These are phyloP conservation scores for Hirundichthys speculiger DNA, from an alignment of 2,113 vertebrate genomes.

Conservation along the genomic window DNA sequence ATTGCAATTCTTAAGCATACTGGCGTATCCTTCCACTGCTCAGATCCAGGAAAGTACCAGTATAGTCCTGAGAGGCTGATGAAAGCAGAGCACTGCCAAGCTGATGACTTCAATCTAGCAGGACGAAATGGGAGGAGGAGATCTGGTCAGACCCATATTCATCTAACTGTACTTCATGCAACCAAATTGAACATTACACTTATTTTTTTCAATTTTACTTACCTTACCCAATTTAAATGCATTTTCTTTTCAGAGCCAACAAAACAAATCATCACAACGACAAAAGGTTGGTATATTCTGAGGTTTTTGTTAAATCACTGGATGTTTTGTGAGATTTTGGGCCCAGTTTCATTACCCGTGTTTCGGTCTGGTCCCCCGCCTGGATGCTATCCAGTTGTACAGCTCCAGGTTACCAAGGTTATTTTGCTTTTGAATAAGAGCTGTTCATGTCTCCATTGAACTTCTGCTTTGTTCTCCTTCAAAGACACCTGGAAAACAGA, in stretches of 20 bases:
- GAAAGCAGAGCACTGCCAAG: slow-evolving; percentile 83
- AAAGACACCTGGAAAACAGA: slow-evolving; percentile 66
- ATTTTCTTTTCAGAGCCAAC: slow-evolving; percentile 81
- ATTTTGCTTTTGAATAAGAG: slow-evolving; percentile 24
- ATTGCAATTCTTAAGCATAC: slow-evolving; percentile 11
- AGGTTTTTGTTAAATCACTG: background rate
- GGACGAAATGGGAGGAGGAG: slow-evolving; percentile 83
- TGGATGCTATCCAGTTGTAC: background rate
- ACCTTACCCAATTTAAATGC: background rate
- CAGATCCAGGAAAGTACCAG: slow-evolving; percentile 84
- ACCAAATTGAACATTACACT: background rate
- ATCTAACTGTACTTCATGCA: slow-evolving; percentile 1
- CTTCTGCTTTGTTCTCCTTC: slow-evolving; percentile 60
- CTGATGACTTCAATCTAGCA: slow-evolving; percentile 69
- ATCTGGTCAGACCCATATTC: slow-evolving; percentile 81
- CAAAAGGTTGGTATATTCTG: slow-evolving; percentile 70
- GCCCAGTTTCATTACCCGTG: slow-evolving; percentile 16
- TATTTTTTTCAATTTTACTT: background rate
- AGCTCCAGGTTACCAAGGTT: slow-evolving; percentile 9
- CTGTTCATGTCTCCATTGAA: slow-evolving; percentile 16
- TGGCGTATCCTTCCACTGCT: slow-evolving; percentile 17
- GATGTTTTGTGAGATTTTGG: slow-evolving; percentile 4
- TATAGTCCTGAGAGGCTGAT: slow-evolving; percentile 89
- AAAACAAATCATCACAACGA: slow-evolving; percentile 79
- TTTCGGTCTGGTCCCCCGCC: slow-evolving; percentile 5